Evolutionary conservation across 2,113 vertebrate species (phyloP).

Genomic region (Centropristis striata): DNA sequence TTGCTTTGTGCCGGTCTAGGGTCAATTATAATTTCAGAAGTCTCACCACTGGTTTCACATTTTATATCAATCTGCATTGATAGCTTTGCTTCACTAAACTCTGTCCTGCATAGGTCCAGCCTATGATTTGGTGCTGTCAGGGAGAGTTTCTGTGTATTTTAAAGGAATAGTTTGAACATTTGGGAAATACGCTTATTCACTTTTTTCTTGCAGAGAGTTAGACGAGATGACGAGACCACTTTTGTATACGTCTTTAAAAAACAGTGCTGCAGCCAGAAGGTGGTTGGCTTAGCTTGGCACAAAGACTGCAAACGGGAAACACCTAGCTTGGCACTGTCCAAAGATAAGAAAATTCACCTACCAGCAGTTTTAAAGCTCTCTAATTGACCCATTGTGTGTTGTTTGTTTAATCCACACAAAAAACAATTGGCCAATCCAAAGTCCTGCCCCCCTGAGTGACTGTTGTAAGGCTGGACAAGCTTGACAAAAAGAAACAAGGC

Average conservation of each 20-base stretch:
- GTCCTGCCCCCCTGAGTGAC: too few species aligned
- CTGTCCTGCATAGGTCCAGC: not conserved
- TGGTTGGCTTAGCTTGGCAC: not conserved
- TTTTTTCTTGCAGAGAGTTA: not conserved
- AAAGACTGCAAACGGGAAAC: not conserved
- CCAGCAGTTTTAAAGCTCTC: not conserved
- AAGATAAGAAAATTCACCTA: not conserved
- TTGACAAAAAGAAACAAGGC: too few species aligned
- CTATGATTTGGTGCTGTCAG: conserved; percentile 12
- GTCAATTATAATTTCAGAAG: conserved; percentile 48
- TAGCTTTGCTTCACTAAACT: conserved; percentile 25
- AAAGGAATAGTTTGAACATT: not conserved
- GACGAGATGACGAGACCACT: not conserved
- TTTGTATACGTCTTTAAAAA: not conserved
- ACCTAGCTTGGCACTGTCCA: not conserved
- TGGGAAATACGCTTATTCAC: not conserved
- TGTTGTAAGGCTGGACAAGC: too few species aligned
- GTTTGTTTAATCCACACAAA: not conserved
- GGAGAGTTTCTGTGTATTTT: conserved; percentile 13
- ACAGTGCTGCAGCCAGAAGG: not conserved
- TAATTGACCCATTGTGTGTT: not conserved
- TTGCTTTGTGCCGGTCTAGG: conserved; percentile 32
- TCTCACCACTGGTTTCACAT: conserved; percentile 74
- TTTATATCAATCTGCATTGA: conserved; percentile 31
- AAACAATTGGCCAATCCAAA: too few species aligned